A percentile compares a stretch with the other conserved stretches of the same genome.
phyloP scores from a whole-genome alignment of 2,113 vertebrate genomes.

The Clinocottus analis region DNA sequence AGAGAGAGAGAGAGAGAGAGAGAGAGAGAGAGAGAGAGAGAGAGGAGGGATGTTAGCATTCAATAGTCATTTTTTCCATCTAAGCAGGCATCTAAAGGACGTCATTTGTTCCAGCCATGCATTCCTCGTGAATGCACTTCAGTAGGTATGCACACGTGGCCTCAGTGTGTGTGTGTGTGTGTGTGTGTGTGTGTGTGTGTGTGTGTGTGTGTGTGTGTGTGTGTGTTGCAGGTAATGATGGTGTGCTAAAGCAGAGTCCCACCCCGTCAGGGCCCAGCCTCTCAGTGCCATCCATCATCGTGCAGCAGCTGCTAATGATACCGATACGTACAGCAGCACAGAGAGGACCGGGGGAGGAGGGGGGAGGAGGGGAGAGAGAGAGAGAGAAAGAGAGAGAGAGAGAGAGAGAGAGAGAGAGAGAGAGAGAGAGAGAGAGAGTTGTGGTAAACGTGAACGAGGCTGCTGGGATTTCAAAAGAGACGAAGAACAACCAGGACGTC shows the following conservation, averaged over 20 bases:
- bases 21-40: not conserved
- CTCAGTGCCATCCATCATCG: constrained; percentile 73
- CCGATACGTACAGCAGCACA: constrained; percentile 53
- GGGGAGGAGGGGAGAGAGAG: constrained; percentile 1
- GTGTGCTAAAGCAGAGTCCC: constrained; percentile 59
- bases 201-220: not conserved
- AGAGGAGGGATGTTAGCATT: constrained; percentile 15
- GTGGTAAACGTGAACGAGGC: constrained; percentile 9
- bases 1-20: not conserved
- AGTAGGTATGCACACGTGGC: not conserved
- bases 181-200: not conserved
- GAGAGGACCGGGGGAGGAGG: constrained; percentile 15
- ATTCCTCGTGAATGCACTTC: constrained; percentile 7
- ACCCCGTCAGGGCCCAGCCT: constrained; percentile 42
- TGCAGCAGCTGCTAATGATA: constrained; percentile 68
- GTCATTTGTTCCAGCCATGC: constrained; percentile 22
- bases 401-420: not conserved
- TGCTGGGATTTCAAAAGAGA: constrained; percentile 32
- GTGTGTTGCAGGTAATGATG: constrained; percentile 60
- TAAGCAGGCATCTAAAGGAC: constrained; percentile 3
- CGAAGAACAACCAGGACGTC: constrained; percentile 15
- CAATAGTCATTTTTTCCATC: constrained; percentile 29
- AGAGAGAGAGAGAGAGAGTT: constrained; percentile 14
- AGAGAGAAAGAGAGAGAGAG: constrained; percentile 4
- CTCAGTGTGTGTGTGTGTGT: not conserved